Conservation (phyloP, 2,888 invertebrate species). For the Drymonia ruficornis region DNA sequence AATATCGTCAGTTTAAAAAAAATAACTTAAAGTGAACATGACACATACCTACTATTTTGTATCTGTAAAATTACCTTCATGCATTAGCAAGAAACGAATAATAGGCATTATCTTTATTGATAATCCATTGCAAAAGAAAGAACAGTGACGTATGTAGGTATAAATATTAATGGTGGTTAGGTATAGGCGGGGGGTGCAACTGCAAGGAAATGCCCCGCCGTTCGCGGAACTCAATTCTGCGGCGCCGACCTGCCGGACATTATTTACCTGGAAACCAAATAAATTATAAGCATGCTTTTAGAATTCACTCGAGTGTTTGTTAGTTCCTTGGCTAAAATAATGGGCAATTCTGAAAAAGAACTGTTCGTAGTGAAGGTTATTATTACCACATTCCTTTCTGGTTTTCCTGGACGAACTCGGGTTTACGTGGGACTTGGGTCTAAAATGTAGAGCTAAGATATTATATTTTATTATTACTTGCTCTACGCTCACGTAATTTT, state of each 20-base stretch:
- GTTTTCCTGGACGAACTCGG: too few relatives aligned
- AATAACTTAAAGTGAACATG: too few relatives aligned
- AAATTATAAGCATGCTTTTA: slow-evolving; percentile 67
- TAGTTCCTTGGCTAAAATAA: background rate
- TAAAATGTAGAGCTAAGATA: too few relatives aligned
- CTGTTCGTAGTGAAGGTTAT: background rate
- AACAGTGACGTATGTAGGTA: slow-evolving; percentile 51
- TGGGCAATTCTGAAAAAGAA: background rate
- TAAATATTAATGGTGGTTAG: slow-evolving; percentile 72
- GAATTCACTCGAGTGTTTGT: slow-evolving; percentile 45
- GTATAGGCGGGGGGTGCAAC: slow-evolving; percentile 57
- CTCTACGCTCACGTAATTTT: too few relatives aligned
- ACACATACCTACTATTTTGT: background rate
- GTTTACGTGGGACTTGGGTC: too few relatives aligned
- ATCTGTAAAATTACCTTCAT: background rate
- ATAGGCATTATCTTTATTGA: slow-evolving; percentile 19
- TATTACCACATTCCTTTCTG: too few relatives aligned
- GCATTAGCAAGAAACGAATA: slow-evolving; percentile 5
- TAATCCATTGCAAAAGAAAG: slow-evolving; percentile 31
- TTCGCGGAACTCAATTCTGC: slow-evolving; percentile 75
- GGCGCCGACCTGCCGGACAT: slow-evolving; percentile 68
- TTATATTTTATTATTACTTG: too few relatives aligned
- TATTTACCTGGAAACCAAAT: slow-evolving; percentile 69
- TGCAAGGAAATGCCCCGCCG: slow-evolving; percentile 67
- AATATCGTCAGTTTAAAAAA: too few relatives aligned